Base-by-base conservation (phyloP, 2,888 invertebrate species). In the Acheta domesticus region DNA sequence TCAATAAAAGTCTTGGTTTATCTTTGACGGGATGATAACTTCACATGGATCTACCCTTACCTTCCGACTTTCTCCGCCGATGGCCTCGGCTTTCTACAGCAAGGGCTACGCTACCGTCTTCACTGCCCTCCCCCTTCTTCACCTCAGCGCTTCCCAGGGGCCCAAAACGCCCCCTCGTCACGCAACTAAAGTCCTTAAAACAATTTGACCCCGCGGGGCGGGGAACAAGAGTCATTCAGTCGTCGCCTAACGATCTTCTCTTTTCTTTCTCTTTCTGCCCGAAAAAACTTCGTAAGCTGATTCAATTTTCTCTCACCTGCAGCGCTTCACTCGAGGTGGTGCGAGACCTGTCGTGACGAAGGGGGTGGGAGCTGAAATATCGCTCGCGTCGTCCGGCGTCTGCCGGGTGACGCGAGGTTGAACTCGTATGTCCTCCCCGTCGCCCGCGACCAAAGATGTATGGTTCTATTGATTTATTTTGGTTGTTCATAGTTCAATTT, bases 281-380 rank as follows among this genome's bases (percentile, higher is more conserved):
- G 62, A 62, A 62, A 36, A 62, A 62, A 62, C 62, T 62, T 62
- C 62, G 16, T n/a, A 62, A 62, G 16, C n/a, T 62, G 62, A 62
- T 62, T 62, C 62, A 62, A 62, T 62, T 62, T 62, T 62, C 62
- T 62, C 62, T 62, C 62, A 62, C 62, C 62, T 62, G 62, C 62
- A 19, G 62, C 14, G 62, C 62, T 5, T 62, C 62, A 14, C 3
- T 62, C 36, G 36, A 36, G 36, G 36, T 36, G 36, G 5, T 36
- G 62, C 16, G n/a, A 62, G 62, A n/a, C 62, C 62, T 62, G 2
- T 62, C 62, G 62, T 62, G 62, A 19, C 62, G 62, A 0, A 19
- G 62, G 16, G 3, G 62, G n/a, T 5, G 62, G 62, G 16, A 0
- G 62, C 3, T 62, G 62, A 62, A 19, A 62, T 62, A 62, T 62